Evolutionary conservation across 2,888 invertebrate genomes (phyloP), one percentile per base, ranked within the genome.

Genomic region (Cantharis flavilabris): DNA sequence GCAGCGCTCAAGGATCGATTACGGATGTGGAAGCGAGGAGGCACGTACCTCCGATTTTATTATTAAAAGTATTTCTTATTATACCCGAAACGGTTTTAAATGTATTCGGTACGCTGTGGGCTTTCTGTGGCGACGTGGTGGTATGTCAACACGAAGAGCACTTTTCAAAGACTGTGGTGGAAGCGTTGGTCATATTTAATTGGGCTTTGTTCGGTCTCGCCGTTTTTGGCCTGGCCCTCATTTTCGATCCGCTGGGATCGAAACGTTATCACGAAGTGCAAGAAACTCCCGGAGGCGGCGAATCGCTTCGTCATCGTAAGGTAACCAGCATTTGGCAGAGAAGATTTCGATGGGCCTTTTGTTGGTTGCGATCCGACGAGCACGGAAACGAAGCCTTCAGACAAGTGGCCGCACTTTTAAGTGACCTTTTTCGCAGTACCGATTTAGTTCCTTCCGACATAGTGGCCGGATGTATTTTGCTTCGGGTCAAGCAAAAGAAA

Each of bases 381-480:
- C 93, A 94, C 83, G 93, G 94, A 72, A 93, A 93, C 83, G 94
- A 94, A 86, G 94, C 95, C 2, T 95, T 95, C 87, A 93, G 94
- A 86, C 94, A 95, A 88, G 93, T 94, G 74, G 95, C 94, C 86
- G 93, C 94, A 81, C 89, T 96, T 9, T 90, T 96, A 79, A 94
- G 94, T 84, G 93, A 94, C 3, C 90, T 96, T 79, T 96, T 96
- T 88, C 91, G 96, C 84, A 95, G 95, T 80, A 93, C 95, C 9
- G 96, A 97, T 88, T 89, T 97, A 63, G 97, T 97, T 0, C 95
- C 96, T 0, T 95, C 96, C 0, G 98, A 97, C 87, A 92, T 97
- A 14, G 93, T 96, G 75, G 97, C 97, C 11, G 97, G 97, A 11
- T 93, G 96, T 84, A 93, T 97, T 20, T 91, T 97, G n/a, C 90